These are phyloP conservation scores for Eolophus roseicapilla DNA, from an alignment of 2,113 vertebrate species.

Conservation along the genomic window DNA sequence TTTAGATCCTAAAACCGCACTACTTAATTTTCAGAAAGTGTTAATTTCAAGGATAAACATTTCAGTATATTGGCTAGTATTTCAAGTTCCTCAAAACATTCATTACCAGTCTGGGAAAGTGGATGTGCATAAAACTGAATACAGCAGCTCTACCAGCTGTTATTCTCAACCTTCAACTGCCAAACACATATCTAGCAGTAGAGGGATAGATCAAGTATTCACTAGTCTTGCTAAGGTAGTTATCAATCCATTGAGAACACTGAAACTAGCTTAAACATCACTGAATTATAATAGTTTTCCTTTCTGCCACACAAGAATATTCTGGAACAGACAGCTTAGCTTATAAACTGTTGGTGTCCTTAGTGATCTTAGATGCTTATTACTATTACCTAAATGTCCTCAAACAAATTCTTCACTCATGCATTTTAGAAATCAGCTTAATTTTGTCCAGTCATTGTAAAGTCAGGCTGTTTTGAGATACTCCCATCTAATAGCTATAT, in stretches of 20 bases:
- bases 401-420: background rate
- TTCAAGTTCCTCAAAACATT: background rate
- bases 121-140: background rate
- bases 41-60: background rate
- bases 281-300: background rate
- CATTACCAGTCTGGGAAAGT: background rate
- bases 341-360: background rate
- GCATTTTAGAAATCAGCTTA: background rate
- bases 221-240: background rate
- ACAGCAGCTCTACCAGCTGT: background rate
- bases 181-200: background rate
- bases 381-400: background rate
- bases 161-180: background rate
- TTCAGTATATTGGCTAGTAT: background rate
- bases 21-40: background rate
- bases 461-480: background rate
- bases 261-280: background rate
- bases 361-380: background rate
- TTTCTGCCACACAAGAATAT: background rate
- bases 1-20: background rate
- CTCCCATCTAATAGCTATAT: accelerated
- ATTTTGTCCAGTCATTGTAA: background rate
- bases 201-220: background rate
- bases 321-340: background rate
- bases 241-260: background rate